phyloP scores from a whole-genome alignment of 2,888 invertebrate genomes.

The Aspidapion aeneum region DNA sequence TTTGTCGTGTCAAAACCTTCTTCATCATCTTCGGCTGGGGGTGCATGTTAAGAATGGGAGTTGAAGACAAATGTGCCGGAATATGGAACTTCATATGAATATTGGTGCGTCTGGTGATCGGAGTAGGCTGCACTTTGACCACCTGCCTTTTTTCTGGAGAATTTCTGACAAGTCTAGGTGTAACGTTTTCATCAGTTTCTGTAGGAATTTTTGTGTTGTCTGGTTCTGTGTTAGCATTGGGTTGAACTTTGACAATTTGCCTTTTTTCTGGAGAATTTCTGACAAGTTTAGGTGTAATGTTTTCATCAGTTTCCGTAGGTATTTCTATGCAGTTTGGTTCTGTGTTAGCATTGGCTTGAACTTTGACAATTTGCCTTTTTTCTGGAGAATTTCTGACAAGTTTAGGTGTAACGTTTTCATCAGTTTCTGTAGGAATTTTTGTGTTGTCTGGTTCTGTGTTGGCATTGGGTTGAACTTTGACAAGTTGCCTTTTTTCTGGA shows the following conservation, averaged over 20 bases:
- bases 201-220: too few relatives aligned
- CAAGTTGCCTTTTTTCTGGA: conserved; percentile 20
- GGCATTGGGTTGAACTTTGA: conserved; percentile 25
- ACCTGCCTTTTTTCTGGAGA: conserved; percentile 18
- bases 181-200: background rate
- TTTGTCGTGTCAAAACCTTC: background rate
- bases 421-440: background rate
- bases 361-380: conserved; percentile 24
- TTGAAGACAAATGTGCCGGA: conserved; percentile 26
- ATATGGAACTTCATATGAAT: conserved; percentile 22
- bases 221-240: conserved; percentile 21
- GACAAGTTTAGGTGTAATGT: background rate
- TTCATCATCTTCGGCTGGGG: background rate
- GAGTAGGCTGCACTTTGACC: conserved; percentile 25
- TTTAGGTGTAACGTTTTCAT: background rate
- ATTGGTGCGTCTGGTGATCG: conserved; percentile 21
- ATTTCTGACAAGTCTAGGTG: background rate
- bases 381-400: background rate
- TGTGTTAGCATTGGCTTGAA: conserved; percentile 23
- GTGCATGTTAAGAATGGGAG: conserved; percentile 16
- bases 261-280: conserved; percentile 9
- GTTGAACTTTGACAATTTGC: conserved; percentile 25
- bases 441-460: conserved; percentile 19
- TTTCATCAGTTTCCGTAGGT: background rate
- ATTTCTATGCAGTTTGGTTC: conserved; percentile 20